Evolutionary conservation across 2,113 vertebrate species (phyloP).

Genomic region (Emydura subglobosa): DNA sequence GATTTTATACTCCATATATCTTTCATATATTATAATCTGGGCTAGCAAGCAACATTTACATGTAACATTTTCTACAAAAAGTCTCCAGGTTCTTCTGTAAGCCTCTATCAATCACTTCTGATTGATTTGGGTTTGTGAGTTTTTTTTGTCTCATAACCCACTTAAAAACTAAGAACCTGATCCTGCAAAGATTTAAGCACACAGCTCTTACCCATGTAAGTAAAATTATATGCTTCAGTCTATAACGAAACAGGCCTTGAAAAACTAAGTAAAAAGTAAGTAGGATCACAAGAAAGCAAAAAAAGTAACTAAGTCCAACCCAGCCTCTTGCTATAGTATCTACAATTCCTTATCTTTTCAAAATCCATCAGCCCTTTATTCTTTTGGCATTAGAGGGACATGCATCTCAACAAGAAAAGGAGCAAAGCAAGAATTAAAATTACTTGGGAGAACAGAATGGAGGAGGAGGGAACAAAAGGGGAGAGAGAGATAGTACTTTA

Average conservation of each 20-base stretch:
- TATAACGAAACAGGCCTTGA: background rate
- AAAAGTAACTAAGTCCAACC: rapidly evolving
- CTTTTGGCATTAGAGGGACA: background rate
- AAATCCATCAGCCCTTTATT: background rate
- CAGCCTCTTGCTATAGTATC: background rate
- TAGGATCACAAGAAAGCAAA: constrained; percentile 38
- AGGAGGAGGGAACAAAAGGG: background rate
- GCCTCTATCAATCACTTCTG: background rate
- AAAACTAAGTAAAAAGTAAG: constrained; percentile 11
- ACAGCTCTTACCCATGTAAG: background rate
- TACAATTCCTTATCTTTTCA: background rate
- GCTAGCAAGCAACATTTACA: background rate
- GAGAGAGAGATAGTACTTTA: background rate
- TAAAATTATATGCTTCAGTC: background rate
- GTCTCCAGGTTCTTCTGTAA: background rate
- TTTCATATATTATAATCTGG: background rate
- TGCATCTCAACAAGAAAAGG: background rate
- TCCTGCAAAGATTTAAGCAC: background rate
- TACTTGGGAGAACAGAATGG: background rate
- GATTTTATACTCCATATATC: background rate
- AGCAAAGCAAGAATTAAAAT: background rate
- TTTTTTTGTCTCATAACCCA: constrained; percentile 37
- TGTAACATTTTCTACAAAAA: background rate
- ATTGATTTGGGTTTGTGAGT: background rate
- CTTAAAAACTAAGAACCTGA: constrained; percentile 39